Conservation (phyloP, 2,888 invertebrate genomes). For the Trisateles emortualis region DNA sequence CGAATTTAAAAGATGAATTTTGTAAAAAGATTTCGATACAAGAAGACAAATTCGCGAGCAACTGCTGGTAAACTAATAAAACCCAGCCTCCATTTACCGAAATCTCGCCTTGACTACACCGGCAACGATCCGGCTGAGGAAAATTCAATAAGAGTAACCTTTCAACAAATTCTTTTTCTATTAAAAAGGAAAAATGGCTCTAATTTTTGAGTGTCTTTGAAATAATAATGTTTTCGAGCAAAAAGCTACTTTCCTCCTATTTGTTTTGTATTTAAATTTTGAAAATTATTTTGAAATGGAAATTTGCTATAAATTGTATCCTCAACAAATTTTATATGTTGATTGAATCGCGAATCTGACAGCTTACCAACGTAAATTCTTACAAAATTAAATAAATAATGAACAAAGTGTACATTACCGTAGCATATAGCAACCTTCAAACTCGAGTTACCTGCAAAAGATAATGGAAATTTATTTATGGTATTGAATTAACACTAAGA, state of each 20-base stretch:
- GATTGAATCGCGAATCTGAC: conserved; percentile 1
- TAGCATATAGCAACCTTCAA: conserved; percentile 15
- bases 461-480: conserved; percentile 11
- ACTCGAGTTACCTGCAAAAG: conserved; percentile 40
- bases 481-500: neutral
- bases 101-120: conserved; percentile 4
- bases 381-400: conserved; percentile 9
- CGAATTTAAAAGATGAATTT: neutral
- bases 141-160: conserved; percentile 25
- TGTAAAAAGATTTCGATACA: neutral
- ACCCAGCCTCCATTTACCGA: conserved; percentile 7
- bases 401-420: conserved; percentile 25
- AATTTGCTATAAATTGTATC: neutral
- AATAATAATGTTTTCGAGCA: conserved; percentile 12
- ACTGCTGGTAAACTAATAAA: conserved; percentile 15
- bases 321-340: conserved; percentile 7
- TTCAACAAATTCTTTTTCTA: conserved; percentile 11
- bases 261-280: neutral
- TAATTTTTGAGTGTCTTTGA: conserved; percentile 14
- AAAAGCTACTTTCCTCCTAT: conserved; percentile 13
- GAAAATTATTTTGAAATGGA: neutral
- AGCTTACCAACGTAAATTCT: neutral
- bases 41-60: neutral
- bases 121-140: conserved; percentile 4
- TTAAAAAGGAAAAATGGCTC: conserved; percentile 8